Base-by-base conservation (phyloP, 2,888 invertebrate genomes). In the Drosophila sordidula region DNA sequence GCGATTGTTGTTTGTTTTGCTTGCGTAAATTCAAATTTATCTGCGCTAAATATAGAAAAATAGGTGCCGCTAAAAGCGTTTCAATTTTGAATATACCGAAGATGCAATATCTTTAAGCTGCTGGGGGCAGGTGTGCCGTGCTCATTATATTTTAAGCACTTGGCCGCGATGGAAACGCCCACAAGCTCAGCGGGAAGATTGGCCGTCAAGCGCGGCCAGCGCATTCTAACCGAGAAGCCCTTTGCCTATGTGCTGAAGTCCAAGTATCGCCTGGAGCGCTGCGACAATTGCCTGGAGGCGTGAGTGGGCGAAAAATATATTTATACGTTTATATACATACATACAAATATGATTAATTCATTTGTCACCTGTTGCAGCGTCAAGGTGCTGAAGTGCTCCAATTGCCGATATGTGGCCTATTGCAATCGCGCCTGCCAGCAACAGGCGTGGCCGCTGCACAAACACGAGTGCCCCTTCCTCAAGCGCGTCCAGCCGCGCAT, bases 371-470 rank as follows among this genome's bases (percentile, higher is more conserved):
- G 4, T 69, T 70, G 34, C 92, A 97, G 96, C 87, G 93, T 93
- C 50, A 95, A 95, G 89, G 93, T 97, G 50, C 92, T 94, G 26
- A 96, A 96, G 92, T 98, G 98, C 92, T 95, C 97, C 0, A 95
- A 94, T 54, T 98, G 98, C 92, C 95, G 95, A 59, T 96, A 95
- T 88, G 95, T 96, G 0, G 94, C 95, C 91, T 98, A 98, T 89
- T 98, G 98, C 89, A 95, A 95, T 75, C 94, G 94, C 52, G 91
- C 91, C 38, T 98, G 98, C 91, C 98, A 98, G 92, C 95, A 93
- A 90, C 94, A 95, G 80, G 95, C 96, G 11, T 98, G 98, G 98
- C 90, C 91, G 9, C 93, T 95, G 65, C 98, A 98, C 91, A 97
- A 96, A 93, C 93, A 93, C 89, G 98, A 98, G 93, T 98, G 98